Evolutionary conservation across 1,140 invertebrate genomes (phyloP).

Genomic region (Gonioctena quinquepunctata): DNA sequence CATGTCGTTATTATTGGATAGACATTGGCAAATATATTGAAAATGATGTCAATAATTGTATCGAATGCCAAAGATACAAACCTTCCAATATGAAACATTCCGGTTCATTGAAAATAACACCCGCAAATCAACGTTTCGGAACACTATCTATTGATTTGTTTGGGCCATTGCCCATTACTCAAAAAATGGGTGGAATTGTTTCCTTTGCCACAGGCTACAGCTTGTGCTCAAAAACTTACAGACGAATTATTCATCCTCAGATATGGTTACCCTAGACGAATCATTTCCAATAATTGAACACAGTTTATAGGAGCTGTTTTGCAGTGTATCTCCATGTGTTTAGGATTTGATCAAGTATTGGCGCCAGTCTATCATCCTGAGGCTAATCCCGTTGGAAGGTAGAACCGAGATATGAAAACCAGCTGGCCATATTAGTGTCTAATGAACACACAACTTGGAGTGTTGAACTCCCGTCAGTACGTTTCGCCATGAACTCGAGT

Average conservation of each 20-base stretch:
- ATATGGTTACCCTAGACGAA: constrained; percentile 18
- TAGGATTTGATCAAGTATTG: constrained; percentile 45
- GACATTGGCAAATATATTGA: constrained; percentile 4
- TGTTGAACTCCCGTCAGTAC: constrained; percentile 47
- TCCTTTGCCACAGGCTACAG: constrained; percentile 29
- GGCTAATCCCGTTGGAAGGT: constrained; percentile 43
- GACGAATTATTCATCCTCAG: constrained; percentile 34
- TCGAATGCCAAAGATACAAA: constrained; percentile 22
- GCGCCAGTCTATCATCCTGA: constrained; percentile 46
- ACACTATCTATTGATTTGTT: constrained; percentile 44
- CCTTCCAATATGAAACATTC: constrained; percentile 35
- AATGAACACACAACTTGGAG: constrained; percentile 26
- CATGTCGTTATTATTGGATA: constrained; percentile 15
- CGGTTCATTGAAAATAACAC: constrained; percentile 41
- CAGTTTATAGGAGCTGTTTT: constrained; percentile 34
- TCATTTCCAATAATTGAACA: constrained; percentile 16
- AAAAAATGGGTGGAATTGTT: constrained; percentile 32
- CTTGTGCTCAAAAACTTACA: constrained; percentile 28
- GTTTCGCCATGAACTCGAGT: constrained; percentile 55
- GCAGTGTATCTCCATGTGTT: constrained; percentile 36
- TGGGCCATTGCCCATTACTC: constrained; percentile 32
- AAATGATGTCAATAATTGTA: constrained; percentile 12
- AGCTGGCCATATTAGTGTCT: background rate
- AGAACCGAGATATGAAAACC: constrained; percentile 42
- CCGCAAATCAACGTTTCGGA: constrained; percentile 37